Evolutionary conservation across 2,113 vertebrate genomes (phyloP).

Genomic region (Elachura formosa): DNA sequence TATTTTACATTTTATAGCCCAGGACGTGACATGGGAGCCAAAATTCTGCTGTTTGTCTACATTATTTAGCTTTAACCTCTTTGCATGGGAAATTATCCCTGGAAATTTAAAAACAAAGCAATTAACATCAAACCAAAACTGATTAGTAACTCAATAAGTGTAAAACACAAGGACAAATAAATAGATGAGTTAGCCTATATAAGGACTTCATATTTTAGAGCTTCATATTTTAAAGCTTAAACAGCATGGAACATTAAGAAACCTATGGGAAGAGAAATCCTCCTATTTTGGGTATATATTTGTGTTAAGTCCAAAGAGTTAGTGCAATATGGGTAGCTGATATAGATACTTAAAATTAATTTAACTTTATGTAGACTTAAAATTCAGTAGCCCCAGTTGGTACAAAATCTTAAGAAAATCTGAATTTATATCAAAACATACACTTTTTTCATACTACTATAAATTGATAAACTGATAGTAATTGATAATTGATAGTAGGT

Average conservation of each 20-base stretch:
- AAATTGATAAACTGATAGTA: no score
- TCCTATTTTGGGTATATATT: neutral
- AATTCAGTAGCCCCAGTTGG: fast-evolving
- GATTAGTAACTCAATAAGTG: neutral
- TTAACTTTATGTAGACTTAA: neutral
- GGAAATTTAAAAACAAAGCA: conserved; percentile 5
- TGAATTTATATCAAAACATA: neutral
- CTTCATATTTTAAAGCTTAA: neutral
- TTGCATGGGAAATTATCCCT: neutral
- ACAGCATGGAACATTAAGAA: neutral
- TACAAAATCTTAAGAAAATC: neutral
- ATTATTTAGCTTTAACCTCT: neutral
- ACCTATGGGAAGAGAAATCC: neutral
- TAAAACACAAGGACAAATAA: neutral
- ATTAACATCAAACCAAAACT: conserved; percentile 30
- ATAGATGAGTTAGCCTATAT: neutral
- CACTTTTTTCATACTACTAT: neutral
- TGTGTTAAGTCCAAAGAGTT: neutral
- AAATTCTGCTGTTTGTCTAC: neutral
- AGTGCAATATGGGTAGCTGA: neutral
- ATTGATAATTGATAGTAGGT: no score
- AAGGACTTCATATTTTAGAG: neutral
- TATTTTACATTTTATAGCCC: conserved; percentile 43
- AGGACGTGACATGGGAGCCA: neutral
- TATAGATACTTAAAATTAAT: neutral